Evolutionary conservation across 2,113 vertebrate species (phyloP), one percentile per base, ranked within the genome.

Genomic region (Calidris pugnax): DNA sequence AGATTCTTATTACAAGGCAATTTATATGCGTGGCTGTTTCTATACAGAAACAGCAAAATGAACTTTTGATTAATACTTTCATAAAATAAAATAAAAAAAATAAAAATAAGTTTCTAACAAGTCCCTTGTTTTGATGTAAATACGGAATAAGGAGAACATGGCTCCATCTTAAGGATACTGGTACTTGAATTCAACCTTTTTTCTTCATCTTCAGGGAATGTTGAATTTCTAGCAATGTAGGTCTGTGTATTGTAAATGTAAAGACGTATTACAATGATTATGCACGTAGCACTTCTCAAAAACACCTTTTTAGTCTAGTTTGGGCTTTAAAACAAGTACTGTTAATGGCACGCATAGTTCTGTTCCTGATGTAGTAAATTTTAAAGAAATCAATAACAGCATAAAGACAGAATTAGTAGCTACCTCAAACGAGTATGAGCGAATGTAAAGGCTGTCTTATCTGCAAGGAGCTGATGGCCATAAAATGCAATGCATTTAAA

Each of bases 401-500:
- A 79, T 82, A 96, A 96, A 87, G 88, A 76, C 26, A 89, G 96
- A 98, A 97, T 97, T 95, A 94, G 96, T 96, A 94, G 83, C 57
- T 96, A 90, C 86, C 68, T 96, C 18, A 73, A 91, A 97, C 92
- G 94, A 96, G 92, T 98, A 79, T 33, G 16, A 71, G 73, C 6
- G 68, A 96, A 95, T 62, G 72, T 96, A 97, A 96, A 97, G 93
- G 26, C 78, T 96, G 97, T 74, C 90, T 98, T 98, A 95, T 97
- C 95, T 93, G 30, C 51, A 60, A 89, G 81, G 87, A 97, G 95
- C 88, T 97, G 95, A 97, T 97, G 95, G 93, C 97, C 97, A 95
- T 97, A 96, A 98, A 98, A 97, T 97, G 89, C 97, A 97, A 96
- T 95, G 73, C 80, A 72, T 97, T 98, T 97, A 98, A 98, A 98